Base-by-base conservation (phyloP, 2,113 vertebrate species). In the Ia io region DNA sequence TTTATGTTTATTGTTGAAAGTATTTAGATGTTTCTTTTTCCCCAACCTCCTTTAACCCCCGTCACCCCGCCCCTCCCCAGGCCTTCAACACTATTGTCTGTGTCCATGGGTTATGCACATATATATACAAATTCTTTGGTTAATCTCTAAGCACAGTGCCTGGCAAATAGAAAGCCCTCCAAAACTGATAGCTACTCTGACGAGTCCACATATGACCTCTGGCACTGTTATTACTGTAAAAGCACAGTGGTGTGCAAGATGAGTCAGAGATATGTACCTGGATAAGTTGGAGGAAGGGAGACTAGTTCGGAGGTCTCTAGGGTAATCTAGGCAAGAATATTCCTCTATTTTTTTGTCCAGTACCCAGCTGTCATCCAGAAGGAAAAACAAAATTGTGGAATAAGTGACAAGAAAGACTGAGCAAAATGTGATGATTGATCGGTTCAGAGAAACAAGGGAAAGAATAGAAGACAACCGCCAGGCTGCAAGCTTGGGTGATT, bases 361-460 rank as follows among this genome's bases (percentile, higher is more conserved):
- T 85, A 42, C 9, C 23, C 53, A 80, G 23, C 61, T 93, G 42
- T 86, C 44, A 77, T 51, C 89, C 22, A 71, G n/a, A 91, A 35
- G 17, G 32, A 78, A 70, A 79, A 78, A 76, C 74, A 67, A 22
- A 70, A 16, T 76, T 77, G 23, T 86, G 23, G 61, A 94, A 18
- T 91, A 88, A 89, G 83, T 93, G 37, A 76, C 91, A 96, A 93
- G 86, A 76, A 84, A 77, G 76, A 67, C 40, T 74, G 69, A 95
- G 47, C 53, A 88, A 71, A 42, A 32, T 37, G 67, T 47, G 32
- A 40, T 90, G 96, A 93, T 35, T 94, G 91, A 88, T 69, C 56
- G 92, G 71, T 74, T 84, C 51, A 87, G 71, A 70, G 76, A 77
- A 94, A 71, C 18, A 51, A 83, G 47, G 3, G 44, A 80, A 30